Conservation (phyloP, 2,113 vertebrate species). For the Epinephelus lanceolatus region DNA sequence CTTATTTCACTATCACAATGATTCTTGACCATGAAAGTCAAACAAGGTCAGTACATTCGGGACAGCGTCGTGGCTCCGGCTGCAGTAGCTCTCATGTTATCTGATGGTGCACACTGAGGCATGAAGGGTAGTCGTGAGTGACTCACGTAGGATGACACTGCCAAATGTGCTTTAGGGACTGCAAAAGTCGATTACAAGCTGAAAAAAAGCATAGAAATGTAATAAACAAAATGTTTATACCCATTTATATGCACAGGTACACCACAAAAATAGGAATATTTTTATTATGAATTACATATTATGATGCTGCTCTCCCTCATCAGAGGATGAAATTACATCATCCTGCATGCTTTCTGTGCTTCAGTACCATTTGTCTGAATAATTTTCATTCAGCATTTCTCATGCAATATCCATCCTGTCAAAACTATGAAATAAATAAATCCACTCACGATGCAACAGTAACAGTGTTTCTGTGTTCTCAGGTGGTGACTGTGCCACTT, state of each 20-base stretch:
- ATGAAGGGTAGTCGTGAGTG: constrained; percentile 10
- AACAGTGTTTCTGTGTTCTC: constrained; percentile 24
- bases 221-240: neutral
- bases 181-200: constrained; percentile 4
- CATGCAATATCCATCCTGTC: neutral
- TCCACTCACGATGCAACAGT: neutral
- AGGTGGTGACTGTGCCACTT: constrained; percentile 95
- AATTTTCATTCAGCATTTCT: neutral
- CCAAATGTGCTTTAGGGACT: constrained; percentile 3
- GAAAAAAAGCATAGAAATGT: neutral
- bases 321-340: neutral
- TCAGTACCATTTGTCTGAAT: neutral
- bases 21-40: constrained; percentile 27
- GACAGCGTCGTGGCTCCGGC: neutral
- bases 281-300: neutral
- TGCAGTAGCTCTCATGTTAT: neutral
- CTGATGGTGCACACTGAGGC: constrained; percentile 21
- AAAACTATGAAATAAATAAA: neutral
- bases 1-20: constrained; percentile 30
- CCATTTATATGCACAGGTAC: neutral
- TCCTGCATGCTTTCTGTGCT: neutral
- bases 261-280: neutral
- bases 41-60: constrained; percentile 7
- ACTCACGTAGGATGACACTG: constrained; percentile 8
- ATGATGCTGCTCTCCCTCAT: neutral